Base-by-base conservation (phyloP, 2,888 invertebrate species). In the Scaptomyza cyrtandrae region DNA sequence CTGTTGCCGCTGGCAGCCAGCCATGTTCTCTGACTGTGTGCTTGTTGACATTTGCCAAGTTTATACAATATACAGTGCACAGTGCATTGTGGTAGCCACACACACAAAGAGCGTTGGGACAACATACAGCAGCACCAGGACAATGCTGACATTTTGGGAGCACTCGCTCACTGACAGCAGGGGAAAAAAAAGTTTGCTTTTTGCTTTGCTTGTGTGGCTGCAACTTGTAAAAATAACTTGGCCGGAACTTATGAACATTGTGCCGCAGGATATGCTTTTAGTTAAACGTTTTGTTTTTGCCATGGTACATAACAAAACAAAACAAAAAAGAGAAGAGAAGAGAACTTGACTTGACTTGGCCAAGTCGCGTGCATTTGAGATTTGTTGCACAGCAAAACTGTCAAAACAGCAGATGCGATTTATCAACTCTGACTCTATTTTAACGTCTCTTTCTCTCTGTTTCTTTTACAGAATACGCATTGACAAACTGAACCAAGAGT, bases 401-500 rank as follows among this genome's bases (percentile, higher is more conserved):
- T 66, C 50, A 9, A 31, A 56, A 31, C 16, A 16, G 48, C 43
- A 29, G 54, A 48, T 45, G 45, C 61, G 35, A 73, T 73, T 72
- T 62, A 68, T 66, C 61, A 61, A 48, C 48, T 39, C 24, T 13
- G 37, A 39, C 45, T 52, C 13, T 46, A 3, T n/a, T 29, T 37
- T 7, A 48, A 13, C 6, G 13, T 44, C 13, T 37, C 39, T 35
- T 16, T 29, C 29, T 35, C 43, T n/a, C 10, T 24, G 1, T 35
- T 11, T 9, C 16, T 7, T 39, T 50, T 41, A 1, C 74, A 92
- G 92, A 79, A 92, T 92, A 63, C 92, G 92, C 83, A 92, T 92
- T 79, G 92, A 92, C 63, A 91, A 92, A 63, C 86, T 92, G n/a
- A 92, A 92, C 86, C 92, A 92, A 62, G 96, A 97, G 89, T 98